These are phyloP conservation scores for Telenomus remus DNA, from an alignment of 1,140 invertebrate species.

Conservation along the genomic window DNA sequence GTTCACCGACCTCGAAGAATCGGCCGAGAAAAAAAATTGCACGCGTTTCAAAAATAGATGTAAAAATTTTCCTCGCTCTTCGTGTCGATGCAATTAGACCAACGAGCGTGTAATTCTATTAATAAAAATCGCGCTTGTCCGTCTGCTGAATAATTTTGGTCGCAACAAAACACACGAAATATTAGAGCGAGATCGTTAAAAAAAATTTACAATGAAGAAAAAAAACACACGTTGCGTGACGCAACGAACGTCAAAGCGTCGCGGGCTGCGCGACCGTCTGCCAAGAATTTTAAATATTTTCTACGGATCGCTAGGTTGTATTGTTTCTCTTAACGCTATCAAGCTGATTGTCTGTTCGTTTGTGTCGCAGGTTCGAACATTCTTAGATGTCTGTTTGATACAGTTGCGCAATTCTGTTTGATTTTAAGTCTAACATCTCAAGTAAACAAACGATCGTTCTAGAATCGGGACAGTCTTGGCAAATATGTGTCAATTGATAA, in stretches of 20 bases:
- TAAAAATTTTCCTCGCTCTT: not conserved
- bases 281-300: conserved; percentile 55
- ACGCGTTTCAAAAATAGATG: conserved; percentile 33
- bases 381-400: not conserved
- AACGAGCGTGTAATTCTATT: conserved; percentile 26
- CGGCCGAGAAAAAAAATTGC: conserved; percentile 18
- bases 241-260: conserved; percentile 38
- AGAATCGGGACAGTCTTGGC: conserved; percentile 13
- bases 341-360: conserved; percentile 34
- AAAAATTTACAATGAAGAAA: conserved; percentile 20
- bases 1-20: conserved; percentile 28
- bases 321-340: conserved; percentile 20
- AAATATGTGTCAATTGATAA: conserved; percentile 19
- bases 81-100: conserved; percentile 26
- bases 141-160: conserved; percentile 25
- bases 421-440: conserved; percentile 23
- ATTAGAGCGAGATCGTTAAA: conserved; percentile 35
- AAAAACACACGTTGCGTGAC: conserved; percentile 37
- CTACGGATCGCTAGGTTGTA: conserved; percentile 23
- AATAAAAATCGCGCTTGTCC: conserved; percentile 30
- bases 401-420: not conserved
- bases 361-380: conserved; percentile 22
- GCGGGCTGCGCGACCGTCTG: conserved; percentile 24
- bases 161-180: conserved; percentile 36
- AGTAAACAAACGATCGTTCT: conserved; percentile 6